phyloP scores from a whole-genome alignment of 2,888 invertebrate genomes.

The Penaeus monodon region DNA sequence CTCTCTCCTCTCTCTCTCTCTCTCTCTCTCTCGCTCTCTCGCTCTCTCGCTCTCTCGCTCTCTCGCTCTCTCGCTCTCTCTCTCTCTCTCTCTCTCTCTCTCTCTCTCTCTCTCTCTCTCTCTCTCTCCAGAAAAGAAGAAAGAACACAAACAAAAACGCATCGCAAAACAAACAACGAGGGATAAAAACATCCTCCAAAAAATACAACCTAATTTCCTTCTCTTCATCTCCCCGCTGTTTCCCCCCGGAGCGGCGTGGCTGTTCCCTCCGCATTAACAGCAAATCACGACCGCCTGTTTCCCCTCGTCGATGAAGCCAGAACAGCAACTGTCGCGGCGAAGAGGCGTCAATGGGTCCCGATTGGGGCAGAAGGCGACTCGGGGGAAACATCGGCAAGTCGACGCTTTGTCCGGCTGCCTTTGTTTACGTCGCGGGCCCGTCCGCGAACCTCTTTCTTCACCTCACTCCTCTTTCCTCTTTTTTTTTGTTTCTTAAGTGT shows the following conservation, averaged over 20 bases:
- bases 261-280: slow-evolving; percentile 12
- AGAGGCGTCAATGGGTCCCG: slow-evolving; percentile 27
- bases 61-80: not conserved
- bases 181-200: not conserved
- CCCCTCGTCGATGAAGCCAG: slow-evolving; percentile 35
- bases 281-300: slow-evolving; percentile 35
- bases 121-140: too few species aligned
- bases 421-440: slow-evolving; percentile 1
- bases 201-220: slow-evolving; percentile 13
- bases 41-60: too few species aligned
- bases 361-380: slow-evolving; percentile 13
- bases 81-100: too few species aligned
- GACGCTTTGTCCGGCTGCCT: not conserved
- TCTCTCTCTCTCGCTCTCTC: too few species aligned
- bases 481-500: not conserved
- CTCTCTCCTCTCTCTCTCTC: too few species aligned
- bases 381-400: slow-evolving; percentile 3
- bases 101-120: too few species aligned
- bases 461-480: too few species aligned
- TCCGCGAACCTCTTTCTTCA: not conserved
- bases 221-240: slow-evolving; percentile 14
- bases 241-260: not conserved
- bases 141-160: not conserved
- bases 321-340: slow-evolving; percentile 40
- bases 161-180: not conserved